Percentiles rank a stretch among this genome's conserved stretches.
Conservation (phyloP, 1,140 invertebrate species). For the Brachionus angularis region DNA sequence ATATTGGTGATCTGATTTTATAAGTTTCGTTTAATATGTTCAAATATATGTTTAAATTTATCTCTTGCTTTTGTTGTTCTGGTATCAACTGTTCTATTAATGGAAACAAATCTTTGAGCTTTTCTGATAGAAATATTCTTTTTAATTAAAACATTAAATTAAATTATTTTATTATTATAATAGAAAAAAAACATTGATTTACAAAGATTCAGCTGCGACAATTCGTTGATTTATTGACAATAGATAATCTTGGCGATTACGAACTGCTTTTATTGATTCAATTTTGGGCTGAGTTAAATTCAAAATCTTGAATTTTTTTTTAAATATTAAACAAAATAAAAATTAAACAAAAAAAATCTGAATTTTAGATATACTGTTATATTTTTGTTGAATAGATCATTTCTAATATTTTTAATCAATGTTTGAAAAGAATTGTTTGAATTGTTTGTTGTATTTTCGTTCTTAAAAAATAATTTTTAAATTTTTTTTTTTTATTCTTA, state of each 20-base stretch:
- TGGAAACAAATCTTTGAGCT: slow-evolving; percentile 74
- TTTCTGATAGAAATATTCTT: slow-evolving; percentile 68
- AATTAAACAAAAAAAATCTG: too few species aligned
- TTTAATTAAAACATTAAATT: too few species aligned
- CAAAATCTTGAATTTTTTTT: slow-evolving; percentile 16
- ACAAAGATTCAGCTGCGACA: slow-evolving; percentile 80
- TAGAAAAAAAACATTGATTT: too few species aligned
- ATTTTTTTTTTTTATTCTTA: too few species aligned
- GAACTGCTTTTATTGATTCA: background rate
- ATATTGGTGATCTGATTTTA: slow-evolving; percentile 76
- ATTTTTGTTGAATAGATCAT: slow-evolving; percentile 24
- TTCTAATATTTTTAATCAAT: slow-evolving; percentile 24
- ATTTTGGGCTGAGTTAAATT: background rate
- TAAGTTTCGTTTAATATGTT: slow-evolving; percentile 67
- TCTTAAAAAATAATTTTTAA: too few species aligned
- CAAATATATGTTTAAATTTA: slow-evolving; percentile 64
- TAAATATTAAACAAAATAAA: too few species aligned
- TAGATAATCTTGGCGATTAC: slow-evolving; percentile 3
- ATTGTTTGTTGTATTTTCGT: too few species aligned
- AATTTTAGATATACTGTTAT: too few species aligned
- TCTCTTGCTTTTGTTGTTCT: background rate
- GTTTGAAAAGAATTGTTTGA: background rate
- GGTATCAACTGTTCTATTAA: slow-evolving; percentile 66
- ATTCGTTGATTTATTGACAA: slow-evolving; percentile 66
- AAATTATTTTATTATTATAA: too few species aligned